These are phyloP conservation scores for Ctenoplectra terminalis DNA, from an alignment of 1,140 invertebrate genomes.

Conservation along the genomic window DNA sequence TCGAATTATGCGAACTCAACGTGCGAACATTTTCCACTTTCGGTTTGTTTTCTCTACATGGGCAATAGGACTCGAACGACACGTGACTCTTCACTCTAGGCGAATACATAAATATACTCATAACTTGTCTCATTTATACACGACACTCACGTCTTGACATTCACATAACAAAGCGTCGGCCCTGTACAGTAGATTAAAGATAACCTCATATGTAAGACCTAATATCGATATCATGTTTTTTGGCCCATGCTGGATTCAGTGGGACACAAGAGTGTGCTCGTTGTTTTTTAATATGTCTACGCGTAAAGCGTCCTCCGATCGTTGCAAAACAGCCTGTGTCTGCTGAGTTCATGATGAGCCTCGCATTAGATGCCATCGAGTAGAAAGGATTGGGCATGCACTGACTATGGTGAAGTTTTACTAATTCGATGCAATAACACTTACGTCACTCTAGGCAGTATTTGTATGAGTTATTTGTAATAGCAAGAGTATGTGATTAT, in stretches of 20 bases:
- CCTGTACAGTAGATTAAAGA: slow-evolving; percentile 49
- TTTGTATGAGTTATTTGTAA: slow-evolving; percentile 23
- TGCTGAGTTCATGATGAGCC: slow-evolving; percentile 56
- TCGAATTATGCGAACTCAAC: not conserved
- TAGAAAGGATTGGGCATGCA: slow-evolving; percentile 63
- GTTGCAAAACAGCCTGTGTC: slow-evolving; percentile 12
- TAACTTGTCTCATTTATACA: slow-evolving; percentile 38
- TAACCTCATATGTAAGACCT: slow-evolving; percentile 47
- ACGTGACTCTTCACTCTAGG: slow-evolving; percentile 9
- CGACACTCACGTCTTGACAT: slow-evolving; percentile 57
- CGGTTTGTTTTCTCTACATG: slow-evolving; percentile 29
- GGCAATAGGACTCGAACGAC: slow-evolving; percentile 37
- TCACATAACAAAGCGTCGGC: slow-evolving; percentile 48
- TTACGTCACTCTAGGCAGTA: slow-evolving; percentile 40
- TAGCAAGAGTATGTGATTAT: slow-evolving; percentile 44
- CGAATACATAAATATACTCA: slow-evolving; percentile 23
- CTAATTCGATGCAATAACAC: slow-evolving; percentile 27
- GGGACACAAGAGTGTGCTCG: not conserved
- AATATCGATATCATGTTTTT: slow-evolving; percentile 34
- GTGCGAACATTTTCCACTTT: slow-evolving; percentile 24
- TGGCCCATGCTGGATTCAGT: slow-evolving; percentile 52
- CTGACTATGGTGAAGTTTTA: slow-evolving; percentile 52
- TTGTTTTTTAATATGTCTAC: not conserved
- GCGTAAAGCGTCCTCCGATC: not conserved
- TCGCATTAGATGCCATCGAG: slow-evolving; percentile 39